Evolutionary conservation across 30 jellyfish, hydroid and myxozoan species (phyloP), one percentile per base, ranked within the genome.

Genomic region (Cassiopea xamachana): DNA sequence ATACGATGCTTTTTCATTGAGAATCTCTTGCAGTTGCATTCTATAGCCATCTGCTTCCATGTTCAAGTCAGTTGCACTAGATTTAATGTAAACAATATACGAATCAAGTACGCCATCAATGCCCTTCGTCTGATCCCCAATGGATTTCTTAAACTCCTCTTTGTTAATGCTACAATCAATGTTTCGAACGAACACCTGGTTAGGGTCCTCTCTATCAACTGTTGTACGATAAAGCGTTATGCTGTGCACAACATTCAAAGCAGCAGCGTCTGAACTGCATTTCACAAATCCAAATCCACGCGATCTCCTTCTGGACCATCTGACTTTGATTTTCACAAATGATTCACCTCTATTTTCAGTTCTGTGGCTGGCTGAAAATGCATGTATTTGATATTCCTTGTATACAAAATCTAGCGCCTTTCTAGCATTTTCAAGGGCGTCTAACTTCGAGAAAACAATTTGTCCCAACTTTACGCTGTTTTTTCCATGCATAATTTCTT

Each of bases 261-360:
- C 82, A 79, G 72, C 87, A 17, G 46, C 44, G 12, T 48, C 49
- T 16, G 87, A 79, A 2, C 13, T 79, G 77, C 87, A 79, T 4
- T 49, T 59, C 1, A 79, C 44, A 69, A 14, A 48, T 48, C 87
- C 87, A 59, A 79, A 15, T 9, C 87, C 87, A 49, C 76, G 87
- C 8, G 87, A 79, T 39, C 72, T 1, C 10, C 90, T 67, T 69
- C 90, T 61, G 1, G 82, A 69, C 90, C 90, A 82, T 16, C 16
- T 82, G 90, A 82, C 90, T 13, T 18, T 46, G 3, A 82, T 68
- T 82, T 45, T 82, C 7, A 82, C 83, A 18, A 15, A 9, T 46
- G 81, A 62, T 62, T 67, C 39, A 50, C 69, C 62, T 2, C 47
- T 60, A n/a, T 48, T 18, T 7, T 27, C n/a, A 61, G 50, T 16